These are phyloP conservation scores for Saguinus imperator DNA, from an alignment of 2,113 vertebrate genomes.

Conservation along the genomic window DNA sequence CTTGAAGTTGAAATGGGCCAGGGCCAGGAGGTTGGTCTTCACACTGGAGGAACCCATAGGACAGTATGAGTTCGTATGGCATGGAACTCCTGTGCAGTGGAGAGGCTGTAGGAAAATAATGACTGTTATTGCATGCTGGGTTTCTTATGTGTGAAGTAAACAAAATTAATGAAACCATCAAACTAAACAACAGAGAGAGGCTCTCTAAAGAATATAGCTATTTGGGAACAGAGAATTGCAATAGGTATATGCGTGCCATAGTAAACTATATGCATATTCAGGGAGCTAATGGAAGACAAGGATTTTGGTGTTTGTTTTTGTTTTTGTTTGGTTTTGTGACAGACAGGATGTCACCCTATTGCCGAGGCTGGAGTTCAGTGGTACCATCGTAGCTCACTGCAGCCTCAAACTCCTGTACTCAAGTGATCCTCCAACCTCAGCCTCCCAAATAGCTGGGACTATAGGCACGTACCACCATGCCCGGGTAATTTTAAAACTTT, in stretches of 20 bases:
- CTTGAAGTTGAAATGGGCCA: background rate
- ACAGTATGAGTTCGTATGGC: background rate
- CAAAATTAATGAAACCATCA: background rate
- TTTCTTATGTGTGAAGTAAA: background rate
- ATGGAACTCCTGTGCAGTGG: background rate
- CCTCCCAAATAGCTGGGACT: too few relatives aligned
- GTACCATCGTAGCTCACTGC: too few relatives aligned
- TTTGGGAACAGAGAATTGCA: background rate
- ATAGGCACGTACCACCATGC: too few relatives aligned
- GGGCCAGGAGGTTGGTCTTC: background rate
- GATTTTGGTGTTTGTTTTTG: background rate
- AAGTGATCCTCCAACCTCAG: too few relatives aligned
- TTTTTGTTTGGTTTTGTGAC: too few relatives aligned
- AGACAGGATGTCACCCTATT: too few relatives aligned
- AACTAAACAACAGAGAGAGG: background rate
- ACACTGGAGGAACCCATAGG: background rate
- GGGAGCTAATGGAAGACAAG: background rate
- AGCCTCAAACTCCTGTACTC: too few relatives aligned
- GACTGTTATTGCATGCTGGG: background rate
- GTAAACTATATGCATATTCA: background rate
- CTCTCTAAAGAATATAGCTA: background rate
- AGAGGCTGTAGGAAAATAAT: background rate
- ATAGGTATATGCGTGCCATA: background rate
- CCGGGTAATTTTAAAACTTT: too few relatives aligned
- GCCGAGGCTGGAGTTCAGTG: too few relatives aligned